Evolutionary conservation across 2,888 invertebrate genomes (phyloP).

Genomic region (Plebejus melissa): DNA sequence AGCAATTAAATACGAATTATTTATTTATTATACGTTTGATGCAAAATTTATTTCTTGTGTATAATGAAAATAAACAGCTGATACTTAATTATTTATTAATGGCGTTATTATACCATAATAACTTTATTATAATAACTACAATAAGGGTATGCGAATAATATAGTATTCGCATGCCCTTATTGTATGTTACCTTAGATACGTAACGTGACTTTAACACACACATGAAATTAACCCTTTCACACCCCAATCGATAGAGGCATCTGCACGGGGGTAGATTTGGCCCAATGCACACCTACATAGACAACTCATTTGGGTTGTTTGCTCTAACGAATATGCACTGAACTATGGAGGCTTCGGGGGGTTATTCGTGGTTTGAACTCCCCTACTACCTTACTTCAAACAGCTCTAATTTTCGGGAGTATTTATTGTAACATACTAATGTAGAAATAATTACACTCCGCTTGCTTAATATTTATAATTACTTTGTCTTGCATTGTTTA

Average conservation of each 20-base stretch:
- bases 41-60: too few species aligned
- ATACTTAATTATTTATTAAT: too few species aligned
- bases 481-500: neutral
- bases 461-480: neutral
- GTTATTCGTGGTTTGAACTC: conserved; percentile 42
- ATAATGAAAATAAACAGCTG: too few species aligned
- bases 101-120: too few species aligned
- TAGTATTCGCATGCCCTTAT: neutral
- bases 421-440: neutral
- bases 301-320: conserved; percentile 53
- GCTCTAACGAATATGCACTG: conserved; percentile 71
- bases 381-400: conserved; percentile 41
- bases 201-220: conserved; percentile 43
- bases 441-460: neutral
- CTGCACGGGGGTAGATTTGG: conserved; percentile 57
- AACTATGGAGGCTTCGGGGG: conserved; percentile 53
- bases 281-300: conserved; percentile 68
- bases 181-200: conserved; percentile 34
- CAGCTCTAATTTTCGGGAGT: conserved; percentile 57
- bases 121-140: neutral
- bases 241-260: conserved; percentile 49
- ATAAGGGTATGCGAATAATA: neutral
- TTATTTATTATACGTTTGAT: too few species aligned
- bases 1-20: too few species aligned
- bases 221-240: conserved; percentile 61